Evolutionary conservation across 2,888 invertebrate species (phyloP).

Genomic region (Brenthis hecate): DNA sequence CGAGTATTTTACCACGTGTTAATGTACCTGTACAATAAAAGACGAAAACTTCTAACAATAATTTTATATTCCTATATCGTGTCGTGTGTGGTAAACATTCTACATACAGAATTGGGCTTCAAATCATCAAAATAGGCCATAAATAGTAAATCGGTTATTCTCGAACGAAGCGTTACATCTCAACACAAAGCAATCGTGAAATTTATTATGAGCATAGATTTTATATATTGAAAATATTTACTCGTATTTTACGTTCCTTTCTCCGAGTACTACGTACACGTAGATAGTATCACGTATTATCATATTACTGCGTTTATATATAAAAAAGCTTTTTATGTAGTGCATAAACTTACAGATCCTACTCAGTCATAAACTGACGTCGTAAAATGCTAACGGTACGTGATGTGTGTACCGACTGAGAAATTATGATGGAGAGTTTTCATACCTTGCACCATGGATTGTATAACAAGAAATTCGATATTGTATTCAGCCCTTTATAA

Average conservation of each 20-base stretch:
- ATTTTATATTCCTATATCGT: neutral
- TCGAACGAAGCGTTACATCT: conserved; percentile 5
- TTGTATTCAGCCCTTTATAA: too few relatives aligned
- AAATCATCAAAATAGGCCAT: conserved; percentile 8
- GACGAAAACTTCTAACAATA: neutral
- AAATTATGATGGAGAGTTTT: conserved; percentile 23
- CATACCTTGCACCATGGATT: neutral
- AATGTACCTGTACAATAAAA: neutral
- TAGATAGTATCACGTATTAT: conserved; percentile 17
- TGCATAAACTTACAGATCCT: conserved; percentile 34
- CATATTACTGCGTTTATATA: conserved; percentile 20
- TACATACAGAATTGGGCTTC: neutral
- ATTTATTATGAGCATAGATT: conserved; percentile 16
- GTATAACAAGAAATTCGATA: neutral
- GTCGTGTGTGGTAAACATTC: conserved; percentile 1
- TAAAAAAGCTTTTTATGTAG: conserved; percentile 28
- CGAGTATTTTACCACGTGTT: too few relatives aligned
- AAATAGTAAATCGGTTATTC: conserved; percentile 19
- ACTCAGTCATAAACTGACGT: conserved; percentile 33
- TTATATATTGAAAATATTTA: conserved; percentile 19
- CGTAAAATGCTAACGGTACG: conserved; percentile 32
- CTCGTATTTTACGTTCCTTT: neutral
- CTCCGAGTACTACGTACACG: conserved; percentile 11
- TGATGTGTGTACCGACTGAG: conserved; percentile 28
- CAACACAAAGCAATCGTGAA: conserved; percentile 8